These are phyloP conservation scores for Delphinus delphis DNA, from an alignment of 2,113 vertebrate genomes.

Conservation along the genomic window DNA sequence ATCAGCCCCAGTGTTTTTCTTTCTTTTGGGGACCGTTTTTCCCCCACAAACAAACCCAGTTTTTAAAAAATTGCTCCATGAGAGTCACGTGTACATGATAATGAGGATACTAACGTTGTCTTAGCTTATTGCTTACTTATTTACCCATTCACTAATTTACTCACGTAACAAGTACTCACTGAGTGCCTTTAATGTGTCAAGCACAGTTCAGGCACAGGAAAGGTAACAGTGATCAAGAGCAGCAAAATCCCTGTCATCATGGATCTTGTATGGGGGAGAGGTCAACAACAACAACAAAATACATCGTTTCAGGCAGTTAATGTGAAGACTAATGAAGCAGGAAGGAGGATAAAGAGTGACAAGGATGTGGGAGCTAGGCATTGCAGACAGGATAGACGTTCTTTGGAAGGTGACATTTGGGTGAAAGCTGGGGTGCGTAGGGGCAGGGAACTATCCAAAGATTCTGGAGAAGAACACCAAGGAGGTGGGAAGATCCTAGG, in stretches of 20 bases:
- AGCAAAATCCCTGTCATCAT: neutral
- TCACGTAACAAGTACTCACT: neutral
- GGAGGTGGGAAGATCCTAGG: neutral
- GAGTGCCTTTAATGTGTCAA: neutral
- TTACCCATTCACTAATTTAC: neutral
- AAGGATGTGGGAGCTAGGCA: neutral
- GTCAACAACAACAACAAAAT: neutral
- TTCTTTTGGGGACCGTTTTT: neutral
- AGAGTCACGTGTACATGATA: neutral
- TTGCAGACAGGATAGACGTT: neutral
- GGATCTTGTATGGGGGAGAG: neutral
- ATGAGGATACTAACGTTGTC: neutral
- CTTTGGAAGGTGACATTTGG: neutral
- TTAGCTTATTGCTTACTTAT: neutral
- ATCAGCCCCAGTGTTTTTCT: neutral
- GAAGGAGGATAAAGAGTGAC: neutral
- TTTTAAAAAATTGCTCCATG: neutral
- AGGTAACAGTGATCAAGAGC: neutral
- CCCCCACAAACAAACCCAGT: neutral
- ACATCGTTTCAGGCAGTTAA: neutral
- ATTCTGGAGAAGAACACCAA: neutral
- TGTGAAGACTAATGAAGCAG: neutral
- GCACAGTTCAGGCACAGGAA: neutral
- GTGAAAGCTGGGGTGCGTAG: neutral
- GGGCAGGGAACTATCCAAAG: neutral